These are phyloP conservation scores for Conger conger DNA, from an alignment of 2,113 vertebrate species.

Conservation along the genomic window DNA sequence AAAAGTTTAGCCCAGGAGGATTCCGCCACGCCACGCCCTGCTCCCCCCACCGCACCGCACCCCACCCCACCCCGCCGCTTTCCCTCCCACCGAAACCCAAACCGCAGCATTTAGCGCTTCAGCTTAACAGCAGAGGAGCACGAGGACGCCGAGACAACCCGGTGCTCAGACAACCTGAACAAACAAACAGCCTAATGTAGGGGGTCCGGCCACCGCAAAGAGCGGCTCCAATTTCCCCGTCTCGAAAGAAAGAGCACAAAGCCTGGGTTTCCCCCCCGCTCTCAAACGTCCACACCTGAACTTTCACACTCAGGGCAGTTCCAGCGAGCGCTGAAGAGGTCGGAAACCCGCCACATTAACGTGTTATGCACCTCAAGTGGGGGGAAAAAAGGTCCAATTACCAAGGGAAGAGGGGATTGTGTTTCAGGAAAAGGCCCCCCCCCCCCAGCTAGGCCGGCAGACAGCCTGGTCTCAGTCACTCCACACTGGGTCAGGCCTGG, in stretches of 20 bases:
- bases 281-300: not conserved
- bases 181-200: not conserved
- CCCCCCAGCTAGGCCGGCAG: not conserved
- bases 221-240: not conserved
- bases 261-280: not conserved
- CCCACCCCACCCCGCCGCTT: too few species aligned
- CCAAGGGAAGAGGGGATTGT: not conserved
- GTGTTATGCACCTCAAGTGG: not conserved
- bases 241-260: not conserved
- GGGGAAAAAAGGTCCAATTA: not conserved
- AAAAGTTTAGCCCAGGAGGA: not conserved
- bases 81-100: not conserved
- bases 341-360: not conserved
- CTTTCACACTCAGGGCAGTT: not conserved
- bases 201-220: not conserved
- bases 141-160: not conserved
- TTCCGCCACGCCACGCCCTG: too few species aligned
- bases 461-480: not conserved
- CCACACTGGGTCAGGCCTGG: not conserved
- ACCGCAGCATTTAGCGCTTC: not conserved
- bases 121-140: not conserved
- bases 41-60: too few species aligned
- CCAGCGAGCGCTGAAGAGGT: not conserved
- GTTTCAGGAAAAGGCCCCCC: not conserved
- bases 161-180: not conserved